phyloP scores from a whole-genome alignment of 1,140 invertebrate species.

The Trissolcus basalis region DNA sequence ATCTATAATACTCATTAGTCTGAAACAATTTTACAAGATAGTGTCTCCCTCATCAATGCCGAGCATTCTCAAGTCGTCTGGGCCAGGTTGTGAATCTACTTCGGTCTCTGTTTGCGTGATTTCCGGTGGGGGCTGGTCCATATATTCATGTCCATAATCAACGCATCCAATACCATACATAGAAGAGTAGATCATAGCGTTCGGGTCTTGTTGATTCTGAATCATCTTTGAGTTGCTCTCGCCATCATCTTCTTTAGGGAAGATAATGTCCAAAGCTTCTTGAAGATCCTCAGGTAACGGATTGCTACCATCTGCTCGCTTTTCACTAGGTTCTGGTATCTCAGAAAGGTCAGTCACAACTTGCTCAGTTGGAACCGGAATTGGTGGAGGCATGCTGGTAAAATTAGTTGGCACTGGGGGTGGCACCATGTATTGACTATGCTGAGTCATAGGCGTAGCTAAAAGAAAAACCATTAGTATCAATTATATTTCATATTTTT shows the following conservation, averaged over 20 bases:
- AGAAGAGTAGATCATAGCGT: slow-evolving; percentile 70
- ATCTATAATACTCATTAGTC: too few species aligned
- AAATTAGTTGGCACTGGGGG: slow-evolving; percentile 43
- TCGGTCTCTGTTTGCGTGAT: slow-evolving; percentile 72
- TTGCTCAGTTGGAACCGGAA: slow-evolving; percentile 47
- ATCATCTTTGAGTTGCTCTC: slow-evolving; percentile 34
- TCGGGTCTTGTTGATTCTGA: slow-evolving; percentile 63
- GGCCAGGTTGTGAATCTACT: slow-evolving; percentile 69
- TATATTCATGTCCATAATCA: slow-evolving; percentile 72
- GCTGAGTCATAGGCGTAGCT: slow-evolving; percentile 37
- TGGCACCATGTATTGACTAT: slow-evolving; percentile 60
- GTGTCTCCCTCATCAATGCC: slow-evolving; percentile 76
- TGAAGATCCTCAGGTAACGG: slow-evolving; percentile 81
- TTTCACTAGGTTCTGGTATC: slow-evolving; percentile 66
- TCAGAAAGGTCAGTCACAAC: slow-evolving; percentile 53
- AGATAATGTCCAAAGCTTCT: slow-evolving; percentile 84
- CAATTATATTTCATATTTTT: too few species aligned
- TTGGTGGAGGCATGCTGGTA: slow-evolving; percentile 68
- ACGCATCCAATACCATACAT: slow-evolving; percentile 74
- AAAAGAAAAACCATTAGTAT: slow-evolving; percentile 1
- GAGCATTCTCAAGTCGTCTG: slow-evolving; percentile 74
- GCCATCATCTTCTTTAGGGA: slow-evolving; percentile 75
- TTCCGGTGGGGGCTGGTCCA: slow-evolving; percentile 74
- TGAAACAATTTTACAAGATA: slow-evolving; percentile 65
- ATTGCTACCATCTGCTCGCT: slow-evolving; percentile 63